phyloP scores from a whole-genome alignment of 2,797 vertebrate species.

The Necrosyrtes monachus region DNA sequence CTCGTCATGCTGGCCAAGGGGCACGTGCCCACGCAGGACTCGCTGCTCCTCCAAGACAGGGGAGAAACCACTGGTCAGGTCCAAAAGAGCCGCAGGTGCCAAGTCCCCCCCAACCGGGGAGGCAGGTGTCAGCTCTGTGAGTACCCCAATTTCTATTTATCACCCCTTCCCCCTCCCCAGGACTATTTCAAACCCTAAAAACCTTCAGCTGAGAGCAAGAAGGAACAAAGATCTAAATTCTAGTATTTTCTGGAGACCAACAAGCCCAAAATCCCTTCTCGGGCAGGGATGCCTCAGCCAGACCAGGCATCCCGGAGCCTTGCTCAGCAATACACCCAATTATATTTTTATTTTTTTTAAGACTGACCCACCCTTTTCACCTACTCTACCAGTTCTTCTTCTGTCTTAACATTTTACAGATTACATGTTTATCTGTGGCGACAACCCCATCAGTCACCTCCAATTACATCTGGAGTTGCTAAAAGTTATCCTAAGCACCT shows the following conservation, averaged over 20 bases:
- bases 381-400: neutral
- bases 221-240: neutral
- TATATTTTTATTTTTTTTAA: neutral
- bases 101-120: accelerated
- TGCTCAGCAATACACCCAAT: neutral
- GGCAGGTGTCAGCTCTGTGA: neutral
- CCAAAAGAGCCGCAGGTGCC: accelerated
- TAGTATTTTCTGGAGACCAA: neutral
- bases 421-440: neutral
- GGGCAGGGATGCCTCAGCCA: neutral
- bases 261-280: neutral
- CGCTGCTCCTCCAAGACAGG: neutral
- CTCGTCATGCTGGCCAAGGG: conserved; percentile 77
- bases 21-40: accelerated
- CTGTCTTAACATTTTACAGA: neutral
- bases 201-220: neutral
- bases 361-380: neutral
- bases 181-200: neutral
- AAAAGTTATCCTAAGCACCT: conserved; percentile 31
- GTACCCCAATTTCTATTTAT: neutral
- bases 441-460: neutral
- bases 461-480: neutral
- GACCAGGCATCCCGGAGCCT: neutral
- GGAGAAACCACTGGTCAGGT: neutral
- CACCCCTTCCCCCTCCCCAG: neutral